Conservation (phyloP, 2,113 vertebrate species). For the Fulica atra region DNA sequence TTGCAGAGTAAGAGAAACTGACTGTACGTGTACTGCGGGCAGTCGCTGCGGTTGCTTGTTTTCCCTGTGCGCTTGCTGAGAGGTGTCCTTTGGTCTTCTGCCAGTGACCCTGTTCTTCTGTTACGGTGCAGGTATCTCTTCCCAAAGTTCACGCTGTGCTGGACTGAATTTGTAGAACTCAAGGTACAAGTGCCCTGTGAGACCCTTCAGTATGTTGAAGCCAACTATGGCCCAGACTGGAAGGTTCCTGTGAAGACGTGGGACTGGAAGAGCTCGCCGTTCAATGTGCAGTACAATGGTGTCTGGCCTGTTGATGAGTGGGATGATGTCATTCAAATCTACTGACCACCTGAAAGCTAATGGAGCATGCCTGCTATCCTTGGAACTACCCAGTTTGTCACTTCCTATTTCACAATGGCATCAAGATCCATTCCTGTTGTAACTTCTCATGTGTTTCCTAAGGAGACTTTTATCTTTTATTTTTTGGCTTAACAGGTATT, state of each 20-base stretch:
- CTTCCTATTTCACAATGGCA: background rate
- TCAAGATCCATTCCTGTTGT: background rate
- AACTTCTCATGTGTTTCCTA: background rate
- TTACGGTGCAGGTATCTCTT: conserved; percentile 81
- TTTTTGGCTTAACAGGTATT: background rate
- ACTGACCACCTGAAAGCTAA: conserved; percentile 58
- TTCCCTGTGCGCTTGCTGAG: background rate
- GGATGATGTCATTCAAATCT: conserved; percentile 87
- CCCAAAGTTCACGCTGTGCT: conserved; percentile 86
- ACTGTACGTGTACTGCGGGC: background rate
- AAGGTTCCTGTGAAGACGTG: conserved; percentile 82
- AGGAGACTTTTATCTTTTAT: background rate
- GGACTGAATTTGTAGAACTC: conserved; percentile 87
- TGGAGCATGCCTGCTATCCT: background rate
- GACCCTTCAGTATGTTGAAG: conserved; percentile 82
- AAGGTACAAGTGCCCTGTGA: conserved; percentile 86
- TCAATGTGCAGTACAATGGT: conserved; percentile 85
- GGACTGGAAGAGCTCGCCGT: conserved; percentile 90
- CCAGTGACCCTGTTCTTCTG: background rate
- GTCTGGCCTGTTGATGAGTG: conserved; percentile 86
- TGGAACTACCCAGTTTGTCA: background rate
- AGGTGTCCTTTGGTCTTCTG: background rate
- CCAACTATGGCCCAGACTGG: conserved; percentile 88
- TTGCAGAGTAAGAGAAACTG: background rate
- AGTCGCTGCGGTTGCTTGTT: background rate